Conservation (phyloP, 92 coral and sea anemone species). For the Parazoanthus darwini region DNA sequence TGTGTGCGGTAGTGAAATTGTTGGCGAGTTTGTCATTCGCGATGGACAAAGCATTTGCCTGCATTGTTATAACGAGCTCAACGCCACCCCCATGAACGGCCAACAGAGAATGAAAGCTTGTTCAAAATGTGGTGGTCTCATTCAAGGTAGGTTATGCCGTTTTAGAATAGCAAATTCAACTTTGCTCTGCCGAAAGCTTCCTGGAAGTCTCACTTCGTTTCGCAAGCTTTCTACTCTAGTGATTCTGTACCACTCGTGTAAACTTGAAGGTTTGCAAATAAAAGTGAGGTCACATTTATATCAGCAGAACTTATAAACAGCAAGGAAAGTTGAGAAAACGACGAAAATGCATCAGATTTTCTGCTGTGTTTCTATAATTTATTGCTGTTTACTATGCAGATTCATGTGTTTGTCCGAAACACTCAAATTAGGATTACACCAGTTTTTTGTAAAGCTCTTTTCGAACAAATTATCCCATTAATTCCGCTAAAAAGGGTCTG, state of each 20-base stretch:
- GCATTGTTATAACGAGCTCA: constrained; percentile 16
- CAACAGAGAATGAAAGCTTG: constrained; percentile 40
- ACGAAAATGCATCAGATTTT: neutral
- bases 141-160: constrained; percentile 18
- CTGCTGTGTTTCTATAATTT: neutral
- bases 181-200: neutral
- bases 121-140: constrained; percentile 40
- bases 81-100: constrained; percentile 11
- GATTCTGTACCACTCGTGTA: neutral
- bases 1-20: constrained; percentile 23
- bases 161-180: neutral
- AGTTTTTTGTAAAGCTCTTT: neutral
- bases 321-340: neutral
- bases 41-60: constrained; percentile 36
- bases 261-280: neutral
- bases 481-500: neutral
- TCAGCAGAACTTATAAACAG: neutral
- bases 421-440: neutral
- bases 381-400: neutral
- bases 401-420: neutral
- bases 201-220: neutral
- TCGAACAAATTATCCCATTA: neutral
- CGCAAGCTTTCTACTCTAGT: neutral
- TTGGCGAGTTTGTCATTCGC: constrained; percentile 42
- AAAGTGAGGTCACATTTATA: neutral